Evolutionary conservation across 1,140 invertebrate species (phyloP).

Genomic region (Carposina sasakii): DNA sequence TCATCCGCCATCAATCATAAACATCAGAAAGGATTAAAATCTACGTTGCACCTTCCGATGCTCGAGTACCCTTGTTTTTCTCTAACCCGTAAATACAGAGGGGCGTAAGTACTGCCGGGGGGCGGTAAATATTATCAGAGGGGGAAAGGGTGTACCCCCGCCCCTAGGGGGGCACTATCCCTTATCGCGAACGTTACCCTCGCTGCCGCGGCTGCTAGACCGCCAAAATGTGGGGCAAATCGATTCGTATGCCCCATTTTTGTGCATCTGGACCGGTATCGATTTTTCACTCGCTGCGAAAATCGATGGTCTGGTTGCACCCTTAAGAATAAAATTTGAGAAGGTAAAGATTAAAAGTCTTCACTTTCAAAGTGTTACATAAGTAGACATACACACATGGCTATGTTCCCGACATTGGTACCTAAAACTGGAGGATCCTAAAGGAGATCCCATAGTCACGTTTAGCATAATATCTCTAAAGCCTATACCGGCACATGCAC

Average conservation of each 20-base stretch:
- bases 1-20: constrained; percentile 70
- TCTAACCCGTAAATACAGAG: constrained; percentile 72
- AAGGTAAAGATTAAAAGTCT: too few relatives aligned
- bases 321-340: too few relatives aligned
- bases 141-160: constrained; percentile 47
- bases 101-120: constrained; percentile 69
- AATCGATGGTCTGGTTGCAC: too few relatives aligned
- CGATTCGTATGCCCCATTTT: constrained; percentile 69
- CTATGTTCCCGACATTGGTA: too few relatives aligned
- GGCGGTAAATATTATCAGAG: constrained; percentile 71
- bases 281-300: constrained; percentile 55
- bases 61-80: constrained; percentile 71
- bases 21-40: constrained; percentile 73
- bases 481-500: too few relatives aligned
- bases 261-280: constrained; percentile 70
- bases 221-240: constrained; percentile 70
- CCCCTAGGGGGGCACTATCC: constrained; percentile 61
- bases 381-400: too few relatives aligned
- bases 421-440: too few relatives aligned
- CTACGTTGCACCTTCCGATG: constrained; percentile 70
- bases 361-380: too few relatives aligned
- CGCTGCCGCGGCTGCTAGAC: constrained; percentile 60
- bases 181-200: constrained; percentile 71
- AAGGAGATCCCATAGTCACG: too few relatives aligned
- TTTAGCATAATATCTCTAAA: too few relatives aligned